These are phyloP conservation scores for Tragelaphus buxtoni DNA, from an alignment of 2,113 vertebrate genomes.

Conservation along the genomic window DNA sequence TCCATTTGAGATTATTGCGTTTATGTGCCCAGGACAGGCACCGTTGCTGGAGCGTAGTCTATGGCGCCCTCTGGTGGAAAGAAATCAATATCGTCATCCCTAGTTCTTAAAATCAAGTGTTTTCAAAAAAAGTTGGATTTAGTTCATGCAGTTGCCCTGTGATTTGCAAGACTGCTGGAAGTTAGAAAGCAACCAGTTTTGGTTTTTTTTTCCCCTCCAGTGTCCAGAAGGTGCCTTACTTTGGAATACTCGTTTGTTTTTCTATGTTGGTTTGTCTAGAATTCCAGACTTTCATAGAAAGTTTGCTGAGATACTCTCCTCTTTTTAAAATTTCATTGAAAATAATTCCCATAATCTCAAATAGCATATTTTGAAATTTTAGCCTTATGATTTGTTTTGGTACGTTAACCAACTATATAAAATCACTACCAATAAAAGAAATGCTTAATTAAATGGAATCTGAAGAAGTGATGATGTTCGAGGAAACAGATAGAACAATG, in stretches of 20 bases:
- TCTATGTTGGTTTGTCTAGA: neutral
- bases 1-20: neutral
- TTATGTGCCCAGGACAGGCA: neutral
- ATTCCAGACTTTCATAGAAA: neutral
- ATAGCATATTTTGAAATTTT: neutral
- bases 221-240: neutral
- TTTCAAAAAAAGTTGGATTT: neutral
- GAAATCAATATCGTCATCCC: slow-evolving; percentile 52
- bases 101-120: neutral
- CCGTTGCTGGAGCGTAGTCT: slow-evolving; percentile 60
- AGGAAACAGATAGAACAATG: neutral
- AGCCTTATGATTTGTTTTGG: neutral
- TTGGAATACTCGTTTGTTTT: neutral
- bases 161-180: neutral
- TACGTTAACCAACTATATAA: neutral
- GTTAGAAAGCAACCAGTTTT: neutral
- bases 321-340: neutral
- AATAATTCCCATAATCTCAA: neutral
- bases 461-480: neutral
- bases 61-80: slow-evolving; percentile 84
- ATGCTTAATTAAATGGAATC: neutral
- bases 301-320: neutral
- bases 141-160: neutral
- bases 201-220: neutral
- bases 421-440: neutral